Evolutionary conservation across 2,113 vertebrate genomes (phyloP).

Genomic region (Leptosomus discolor): DNA sequence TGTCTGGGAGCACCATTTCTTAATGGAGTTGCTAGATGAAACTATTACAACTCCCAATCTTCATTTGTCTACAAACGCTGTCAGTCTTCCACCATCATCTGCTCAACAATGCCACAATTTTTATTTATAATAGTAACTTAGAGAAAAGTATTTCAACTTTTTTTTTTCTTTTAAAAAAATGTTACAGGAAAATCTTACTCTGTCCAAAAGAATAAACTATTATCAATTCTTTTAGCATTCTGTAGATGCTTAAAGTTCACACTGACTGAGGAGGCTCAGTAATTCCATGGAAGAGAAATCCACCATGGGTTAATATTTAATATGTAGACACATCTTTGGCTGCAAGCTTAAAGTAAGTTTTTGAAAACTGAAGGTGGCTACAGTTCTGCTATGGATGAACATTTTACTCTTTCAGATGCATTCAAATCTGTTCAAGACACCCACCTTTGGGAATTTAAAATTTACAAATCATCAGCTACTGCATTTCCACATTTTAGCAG

Average conservation of each 20-base stretch:
- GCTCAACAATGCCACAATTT: neutral
- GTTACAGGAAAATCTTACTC: neutral
- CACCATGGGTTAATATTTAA: neutral
- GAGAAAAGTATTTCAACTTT: neutral
- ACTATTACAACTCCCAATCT: neutral
- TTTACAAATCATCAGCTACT: neutral
- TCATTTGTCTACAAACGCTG: neutral
- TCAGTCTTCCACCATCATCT: neutral
- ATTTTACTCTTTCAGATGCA: neutral
- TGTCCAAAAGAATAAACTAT: neutral
- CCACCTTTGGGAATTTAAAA: neutral
- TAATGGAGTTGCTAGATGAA: neutral
- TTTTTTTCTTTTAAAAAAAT: neutral
- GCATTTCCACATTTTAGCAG: neutral
- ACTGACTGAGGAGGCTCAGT: neutral
- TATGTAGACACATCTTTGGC: neutral
- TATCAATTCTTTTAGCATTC: neutral
- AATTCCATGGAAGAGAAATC: neutral
- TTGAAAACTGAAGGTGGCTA: neutral
- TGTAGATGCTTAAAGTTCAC: neutral
- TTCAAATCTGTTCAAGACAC: neutral
- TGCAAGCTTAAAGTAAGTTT: neutral
- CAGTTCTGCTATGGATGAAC: neutral
- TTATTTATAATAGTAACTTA: neutral
- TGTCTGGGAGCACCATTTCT: neutral